These are phyloP conservation scores for Gadus chalcogrammus DNA, from an alignment of 2,113 vertebrate species.

Conservation along the genomic window DNA sequence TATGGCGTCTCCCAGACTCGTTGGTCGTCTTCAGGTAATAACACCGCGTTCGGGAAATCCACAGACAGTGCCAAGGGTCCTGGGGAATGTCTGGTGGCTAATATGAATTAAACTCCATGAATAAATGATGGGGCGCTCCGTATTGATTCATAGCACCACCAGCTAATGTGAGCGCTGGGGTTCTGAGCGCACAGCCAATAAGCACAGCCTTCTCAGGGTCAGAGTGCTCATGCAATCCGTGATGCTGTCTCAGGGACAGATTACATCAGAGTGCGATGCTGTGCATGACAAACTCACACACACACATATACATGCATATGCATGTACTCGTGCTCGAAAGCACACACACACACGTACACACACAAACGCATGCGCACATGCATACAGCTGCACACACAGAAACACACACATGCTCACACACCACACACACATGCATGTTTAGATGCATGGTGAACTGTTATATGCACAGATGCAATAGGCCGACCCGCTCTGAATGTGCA, in stretches of 20 bases:
- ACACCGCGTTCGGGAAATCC: neutral
- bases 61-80: neutral
- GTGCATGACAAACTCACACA: conserved; percentile 1
- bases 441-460: too few species aligned
- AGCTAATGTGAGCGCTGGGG: too few species aligned
- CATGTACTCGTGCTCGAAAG: neutral
- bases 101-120: too few species aligned
- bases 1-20: neutral
- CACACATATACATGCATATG: neutral
- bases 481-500: too few species aligned
- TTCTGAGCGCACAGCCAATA: too few species aligned
- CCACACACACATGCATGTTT: too few species aligned
- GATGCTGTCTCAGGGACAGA: neutral
- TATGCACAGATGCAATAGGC: too few species aligned
- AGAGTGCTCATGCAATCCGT: neutral
- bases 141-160: neutral
- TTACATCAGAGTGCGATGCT: neutral
- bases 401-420: too few species aligned
- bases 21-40: neutral
- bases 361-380: neutral
- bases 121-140: too few species aligned
- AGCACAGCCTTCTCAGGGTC: too few species aligned
- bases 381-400: neutral
- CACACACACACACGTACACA: neutral
- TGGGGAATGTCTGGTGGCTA: too few species aligned